Percentiles rank a stretch among this genome's conserved stretches.
These are phyloP conservation scores for Lepidurus couesii DNA, from an alignment of 1,140 invertebrate species.

Conservation along the genomic window DNA sequence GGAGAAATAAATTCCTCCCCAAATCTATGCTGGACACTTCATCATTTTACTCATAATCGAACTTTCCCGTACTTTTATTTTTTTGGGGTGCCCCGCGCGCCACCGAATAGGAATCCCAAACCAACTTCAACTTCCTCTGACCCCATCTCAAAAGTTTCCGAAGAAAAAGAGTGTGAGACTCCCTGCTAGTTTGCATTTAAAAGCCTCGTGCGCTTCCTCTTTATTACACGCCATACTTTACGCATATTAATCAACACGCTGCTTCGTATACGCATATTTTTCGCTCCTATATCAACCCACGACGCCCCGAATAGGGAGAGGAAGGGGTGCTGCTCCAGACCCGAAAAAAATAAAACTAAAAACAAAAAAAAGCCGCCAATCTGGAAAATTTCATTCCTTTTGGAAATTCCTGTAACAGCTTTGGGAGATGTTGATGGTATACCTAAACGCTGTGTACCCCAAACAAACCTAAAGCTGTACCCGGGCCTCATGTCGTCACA, in stretches of 20 bases:
- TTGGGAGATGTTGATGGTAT: neutral
- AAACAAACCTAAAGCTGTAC: neutral
- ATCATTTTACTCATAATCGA: neutral
- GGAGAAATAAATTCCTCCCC: neutral
- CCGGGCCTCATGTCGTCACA: conserved; percentile 5
- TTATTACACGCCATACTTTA: conserved; percentile 19
- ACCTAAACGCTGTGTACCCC: conserved; percentile 14
- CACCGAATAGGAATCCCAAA: neutral
- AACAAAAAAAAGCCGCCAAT: neutral
- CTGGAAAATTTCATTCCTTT: neutral
- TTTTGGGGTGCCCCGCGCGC: neutral
- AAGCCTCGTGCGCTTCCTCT: conserved; percentile 17
- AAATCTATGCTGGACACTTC: neutral
- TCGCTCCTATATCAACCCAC: neutral
- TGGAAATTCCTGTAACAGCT: neutral
- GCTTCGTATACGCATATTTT: neutral
- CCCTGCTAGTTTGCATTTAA: conserved; percentile 15
- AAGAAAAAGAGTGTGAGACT: neutral
- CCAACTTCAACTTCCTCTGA: neutral
- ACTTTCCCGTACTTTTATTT: neutral
- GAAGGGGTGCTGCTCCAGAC: too few species aligned
- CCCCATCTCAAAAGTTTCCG: neutral
- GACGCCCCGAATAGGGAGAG: too few species aligned
- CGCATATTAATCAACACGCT: conserved; percentile 9
- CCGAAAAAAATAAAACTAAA: too few species aligned